Evolutionary conservation across 1,140 invertebrate genomes (phyloP).

Genomic region (Drosophila melanogaster): Release_6_plus_ISO1_MT NC_004354.4:4637001-4637500

Average conservation of each 20-base stretch:
- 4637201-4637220: constrained; percentile 74
- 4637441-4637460: constrained; percentile 69
- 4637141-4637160: constrained; percentile 75
- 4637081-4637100: not conserved
- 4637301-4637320: constrained; percentile 69
- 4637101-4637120: constrained; percentile 59
- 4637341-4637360: constrained; percentile 82
- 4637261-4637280: constrained; percentile 59
- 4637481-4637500: constrained; percentile 83
- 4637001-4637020: no score
- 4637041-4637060: not conserved
- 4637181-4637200: constrained; percentile 67
- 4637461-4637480: constrained; percentile 79
- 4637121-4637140: constrained; percentile 47
- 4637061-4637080: not conserved
- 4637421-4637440: constrained; percentile 64
- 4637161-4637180: constrained; percentile 75
- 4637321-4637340: constrained; percentile 75
- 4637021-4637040: not conserved
- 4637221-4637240: constrained; percentile 41
- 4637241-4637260: constrained; percentile 54
- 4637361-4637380: constrained; percentile 67
- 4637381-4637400: constrained; percentile 74
- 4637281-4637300: constrained; percentile 22
- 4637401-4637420: constrained; percentile 79